These are phyloP conservation scores for Threskiornis aethiopicus DNA, from an alignment of 2,797 vertebrate species.

Conservation along the genomic window DNA sequence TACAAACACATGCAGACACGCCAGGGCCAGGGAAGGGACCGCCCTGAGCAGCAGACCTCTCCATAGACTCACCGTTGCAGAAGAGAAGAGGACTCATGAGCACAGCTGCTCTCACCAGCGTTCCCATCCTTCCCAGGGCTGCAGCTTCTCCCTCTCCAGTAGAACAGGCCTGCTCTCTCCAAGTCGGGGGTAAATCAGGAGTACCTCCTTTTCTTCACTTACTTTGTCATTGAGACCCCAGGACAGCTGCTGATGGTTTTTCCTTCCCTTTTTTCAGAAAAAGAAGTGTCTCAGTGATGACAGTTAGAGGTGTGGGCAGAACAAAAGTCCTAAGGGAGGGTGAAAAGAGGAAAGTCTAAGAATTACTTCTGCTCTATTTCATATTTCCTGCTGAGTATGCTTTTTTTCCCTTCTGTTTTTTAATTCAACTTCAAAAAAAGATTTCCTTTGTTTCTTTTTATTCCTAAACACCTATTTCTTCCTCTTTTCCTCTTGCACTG, in stretches of 20 bases:
- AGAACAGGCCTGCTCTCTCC: neutral
- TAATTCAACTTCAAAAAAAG: neutral
- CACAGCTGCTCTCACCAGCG: neutral
- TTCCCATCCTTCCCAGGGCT: neutral
- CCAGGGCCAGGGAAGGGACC: neutral
- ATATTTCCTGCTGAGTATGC: neutral
- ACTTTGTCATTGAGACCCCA: neutral
- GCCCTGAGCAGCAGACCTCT: neutral
- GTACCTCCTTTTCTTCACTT: neutral
- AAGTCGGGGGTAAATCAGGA: neutral
- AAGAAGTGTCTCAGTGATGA: neutral
- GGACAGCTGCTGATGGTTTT: neutral
- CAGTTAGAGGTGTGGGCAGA: neutral
- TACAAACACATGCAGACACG: accelerated
- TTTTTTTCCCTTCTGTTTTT: neutral
- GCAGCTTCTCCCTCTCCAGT: neutral
- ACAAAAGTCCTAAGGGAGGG: neutral
- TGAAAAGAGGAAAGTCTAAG: neutral
- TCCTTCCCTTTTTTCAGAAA: conserved; percentile 18
- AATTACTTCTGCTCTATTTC: neutral
- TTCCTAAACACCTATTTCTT: neutral
- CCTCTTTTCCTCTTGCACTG: neutral
- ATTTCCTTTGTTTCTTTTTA: neutral
- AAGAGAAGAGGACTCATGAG: neutral
- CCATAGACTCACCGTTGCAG: conserved; percentile 2